Conservation (phyloP, 2,888 invertebrate species). For the Trissolcus brochymenae region DNA sequence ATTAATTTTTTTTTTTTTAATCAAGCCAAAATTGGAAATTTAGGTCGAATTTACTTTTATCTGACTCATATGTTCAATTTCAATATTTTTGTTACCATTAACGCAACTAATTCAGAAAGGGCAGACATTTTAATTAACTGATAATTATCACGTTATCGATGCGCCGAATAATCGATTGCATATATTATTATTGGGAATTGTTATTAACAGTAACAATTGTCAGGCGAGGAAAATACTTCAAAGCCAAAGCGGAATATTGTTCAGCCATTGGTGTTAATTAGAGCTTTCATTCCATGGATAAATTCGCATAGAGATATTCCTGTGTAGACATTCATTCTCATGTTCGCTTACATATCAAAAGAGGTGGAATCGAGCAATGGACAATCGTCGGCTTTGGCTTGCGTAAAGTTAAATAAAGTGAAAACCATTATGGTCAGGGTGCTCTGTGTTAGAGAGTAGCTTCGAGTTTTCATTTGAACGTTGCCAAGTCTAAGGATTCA, state of each 20-base stretch:
- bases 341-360: constrained; percentile 15
- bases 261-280: constrained; percentile 27
- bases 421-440: constrained; percentile 43
- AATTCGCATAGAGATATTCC: constrained; percentile 7
- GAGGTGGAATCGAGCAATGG: constrained; percentile 52
- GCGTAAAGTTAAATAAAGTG: constrained; percentile 47
- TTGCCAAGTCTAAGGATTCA: constrained; percentile 24
- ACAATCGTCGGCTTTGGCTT: constrained; percentile 34
- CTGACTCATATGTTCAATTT: too few relatives aligned
- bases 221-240: constrained; percentile 6
- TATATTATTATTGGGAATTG: too few relatives aligned
- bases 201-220: too few relatives aligned
- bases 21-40: too few relatives aligned
- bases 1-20: too few relatives aligned
- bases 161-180: too few relatives aligned
- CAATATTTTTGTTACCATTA: background rate
- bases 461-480: constrained; percentile 43
- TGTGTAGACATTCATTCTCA: background rate
- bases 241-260: constrained; percentile 34
- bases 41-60: too few relatives aligned
- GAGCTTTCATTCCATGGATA: constrained; percentile 21
- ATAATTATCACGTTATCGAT: too few relatives aligned
- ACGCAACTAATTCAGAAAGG: too few relatives aligned
- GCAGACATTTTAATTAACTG: too few relatives aligned
- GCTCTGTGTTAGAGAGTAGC: constrained; percentile 46